Evolutionary conservation across 2,113 vertebrate genomes (phyloP), one percentile per base, ranked within the genome.

Genomic region (Colinus virginianus): DNA sequence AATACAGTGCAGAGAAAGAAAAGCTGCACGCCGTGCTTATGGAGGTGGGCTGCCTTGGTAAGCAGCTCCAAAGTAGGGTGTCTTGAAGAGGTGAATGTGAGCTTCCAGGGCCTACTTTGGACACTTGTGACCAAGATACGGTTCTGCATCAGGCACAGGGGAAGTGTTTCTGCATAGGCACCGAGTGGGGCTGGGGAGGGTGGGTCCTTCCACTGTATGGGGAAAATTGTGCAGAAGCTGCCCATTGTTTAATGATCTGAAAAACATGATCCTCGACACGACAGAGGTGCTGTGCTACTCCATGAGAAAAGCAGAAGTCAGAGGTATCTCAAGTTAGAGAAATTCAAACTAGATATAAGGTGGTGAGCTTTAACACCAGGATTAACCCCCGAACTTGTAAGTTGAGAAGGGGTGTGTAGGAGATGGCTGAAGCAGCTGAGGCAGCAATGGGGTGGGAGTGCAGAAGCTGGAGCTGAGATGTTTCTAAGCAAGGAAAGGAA

Each of bases 11-110:
- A 20, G 8, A 64, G 43, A 78, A 71, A 28, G 63, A 76, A 56
- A 89, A 72, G 38, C 34, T 79, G 2, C 8, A 0, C 20, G 23
- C 42, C 18, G 2, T 32, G 1, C 4, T 18, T 67, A 12, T 0
- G 12, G 8, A 25, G 38, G 13, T 59, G 83, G 22, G 26, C 56
- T 49, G 48, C 2, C 40, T 88, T 1, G 1, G 16, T 55, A 75
- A 79, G 43, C 25, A 1, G 17, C 49, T 78, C 56, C 0, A 6
- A 56, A 17, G 66, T 61, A 13, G 32, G 38, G 23, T 74, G 49
- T 19, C 5, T 40, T 66, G 36, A 45, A 46, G 46, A 55, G 51
- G 14, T 83, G 17, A 75, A 6, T 0, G 1, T 51, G 30, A 56
- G 28, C 23, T 79, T 74, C 48, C 25, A 76, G 30, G 36, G 26